Base-by-base conservation (phyloP, 2,113 vertebrate genomes). In the Columba livia region DNA sequence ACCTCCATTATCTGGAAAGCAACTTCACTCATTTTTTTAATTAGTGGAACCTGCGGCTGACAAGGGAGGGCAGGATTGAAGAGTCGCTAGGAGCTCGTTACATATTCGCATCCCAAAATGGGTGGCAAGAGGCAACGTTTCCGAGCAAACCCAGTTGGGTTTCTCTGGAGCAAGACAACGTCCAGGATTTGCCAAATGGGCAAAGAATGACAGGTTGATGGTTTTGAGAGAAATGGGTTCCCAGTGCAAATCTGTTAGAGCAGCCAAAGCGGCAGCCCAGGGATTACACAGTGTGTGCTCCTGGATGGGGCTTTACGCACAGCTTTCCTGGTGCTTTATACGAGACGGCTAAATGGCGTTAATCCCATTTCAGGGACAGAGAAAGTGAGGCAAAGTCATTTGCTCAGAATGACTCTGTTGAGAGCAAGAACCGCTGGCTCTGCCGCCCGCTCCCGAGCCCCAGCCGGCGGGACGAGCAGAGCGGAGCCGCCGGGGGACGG, bases 111-210 rank as follows among this genome's bases (percentile, higher is more conserved):
- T 42, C 70, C 82, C 11, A 11, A 70, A 95, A 96, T 34, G 70
- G 51, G 82, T 51, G 69, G 91, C 36, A 62, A 81, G 61, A 82
- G 65, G 89, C 12, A 2, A 74, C 0, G 70, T 32, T 66, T 79
- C 48, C 15, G 17, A 88, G 83, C 80, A 38, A 81, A 71, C 10
- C 71, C 61, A 11, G n/a, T 79, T 57, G 85, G 19, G 80, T 66
- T 93, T 40, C 85, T 95, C 53, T 19, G 57, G 79, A 94, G 70
- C 71, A 51, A 86, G 93, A 88, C 71, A 89, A 91, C 79, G 80
- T 88, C 83, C 82, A 60, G 65, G 79, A 28, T 87, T 81, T 74
- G 61, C 74, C 82, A 74, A 92, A 92, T 20, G 69, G 85, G 73
- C 60, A 12, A 31, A 60, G 91, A 69, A 61, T 51, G 88, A 92